phyloP scores from a whole-genome alignment of 2,797 vertebrate species.

The Lagodon rhomboides region DNA sequence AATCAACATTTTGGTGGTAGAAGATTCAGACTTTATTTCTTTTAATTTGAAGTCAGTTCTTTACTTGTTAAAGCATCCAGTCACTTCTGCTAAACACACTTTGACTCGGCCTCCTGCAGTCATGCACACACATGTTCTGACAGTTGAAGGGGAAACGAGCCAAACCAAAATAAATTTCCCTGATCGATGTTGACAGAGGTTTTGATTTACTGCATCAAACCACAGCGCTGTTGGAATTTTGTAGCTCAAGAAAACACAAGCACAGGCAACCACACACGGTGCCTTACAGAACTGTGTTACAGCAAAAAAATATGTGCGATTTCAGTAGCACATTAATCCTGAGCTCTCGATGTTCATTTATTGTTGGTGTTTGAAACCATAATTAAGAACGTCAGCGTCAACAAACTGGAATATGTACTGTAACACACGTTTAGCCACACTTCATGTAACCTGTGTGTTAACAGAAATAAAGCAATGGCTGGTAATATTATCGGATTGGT shows the following conservation, averaged over 20 bases:
- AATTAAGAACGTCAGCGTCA: constrained; percentile 10
- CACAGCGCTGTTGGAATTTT: constrained; percentile 21
- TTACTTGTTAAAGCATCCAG: background rate
- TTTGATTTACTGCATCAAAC: constrained; percentile 26
- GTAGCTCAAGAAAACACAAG: constrained; percentile 19
- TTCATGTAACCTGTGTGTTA: no score
- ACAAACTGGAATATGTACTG: background rate
- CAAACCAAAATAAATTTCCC: constrained; percentile 37
- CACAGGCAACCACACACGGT: constrained; percentile 5
- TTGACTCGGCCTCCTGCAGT: constrained; percentile 9
- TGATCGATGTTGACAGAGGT: constrained; percentile 13
- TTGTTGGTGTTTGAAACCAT: constrained; percentile 4
- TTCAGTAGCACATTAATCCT: background rate
- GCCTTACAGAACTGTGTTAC: background rate
- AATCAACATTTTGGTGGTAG: background rate
- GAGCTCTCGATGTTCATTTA: constrained; percentile 1
- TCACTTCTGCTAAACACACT: constrained; percentile 16
- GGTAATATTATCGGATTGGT: background rate
- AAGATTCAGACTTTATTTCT: background rate
- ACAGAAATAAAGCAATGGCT: background rate
- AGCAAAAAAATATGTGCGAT: background rate
- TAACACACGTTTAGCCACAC: no score
- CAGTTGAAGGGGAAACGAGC: background rate
- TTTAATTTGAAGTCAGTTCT: background rate
- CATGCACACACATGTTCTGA: constrained; percentile 37